Evolutionary conservation across 2,797 vertebrate genomes (phyloP).

Genomic region (Ceyx erithaca): DNA sequence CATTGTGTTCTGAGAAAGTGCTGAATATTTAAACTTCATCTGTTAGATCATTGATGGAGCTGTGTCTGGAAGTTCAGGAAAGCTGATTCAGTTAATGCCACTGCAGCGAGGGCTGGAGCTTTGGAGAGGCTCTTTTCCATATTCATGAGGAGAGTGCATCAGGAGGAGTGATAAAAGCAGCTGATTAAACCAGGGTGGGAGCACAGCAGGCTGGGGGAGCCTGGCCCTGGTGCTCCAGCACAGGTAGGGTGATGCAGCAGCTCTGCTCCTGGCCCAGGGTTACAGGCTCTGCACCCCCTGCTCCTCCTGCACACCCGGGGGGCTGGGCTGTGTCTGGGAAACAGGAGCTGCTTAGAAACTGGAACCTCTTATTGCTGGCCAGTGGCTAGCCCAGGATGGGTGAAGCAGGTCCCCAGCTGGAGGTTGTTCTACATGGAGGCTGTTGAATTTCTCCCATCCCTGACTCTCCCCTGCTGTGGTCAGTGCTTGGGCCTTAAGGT

Average conservation of each 20-base stretch:
- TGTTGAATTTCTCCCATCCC: neutral
- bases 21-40: slow-evolving; percentile 4
- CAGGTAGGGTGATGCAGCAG: neutral
- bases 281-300: neutral
- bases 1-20: neutral
- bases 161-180: neutral
- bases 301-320: too few relatives aligned
- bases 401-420: neutral
- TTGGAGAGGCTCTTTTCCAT: neutral
- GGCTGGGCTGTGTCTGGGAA: rapidly evolving
- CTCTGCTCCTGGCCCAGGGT: neutral
- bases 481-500: neutral
- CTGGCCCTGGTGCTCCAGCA: neutral
- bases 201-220: neutral
- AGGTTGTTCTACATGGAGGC: neutral
- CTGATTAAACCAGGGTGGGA: neutral
- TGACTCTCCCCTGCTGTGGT: neutral
- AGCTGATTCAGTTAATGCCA: slow-evolving; percentile 12
- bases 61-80: neutral
- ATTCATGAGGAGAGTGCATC: neutral
- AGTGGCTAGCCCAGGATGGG: neutral
- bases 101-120: neutral
- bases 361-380: neutral
- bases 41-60: neutral
- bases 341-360: neutral